These are phyloP conservation scores for Macrotis lagotis DNA, from an alignment of 2,113 vertebrate species.

Conservation along the genomic window DNA sequence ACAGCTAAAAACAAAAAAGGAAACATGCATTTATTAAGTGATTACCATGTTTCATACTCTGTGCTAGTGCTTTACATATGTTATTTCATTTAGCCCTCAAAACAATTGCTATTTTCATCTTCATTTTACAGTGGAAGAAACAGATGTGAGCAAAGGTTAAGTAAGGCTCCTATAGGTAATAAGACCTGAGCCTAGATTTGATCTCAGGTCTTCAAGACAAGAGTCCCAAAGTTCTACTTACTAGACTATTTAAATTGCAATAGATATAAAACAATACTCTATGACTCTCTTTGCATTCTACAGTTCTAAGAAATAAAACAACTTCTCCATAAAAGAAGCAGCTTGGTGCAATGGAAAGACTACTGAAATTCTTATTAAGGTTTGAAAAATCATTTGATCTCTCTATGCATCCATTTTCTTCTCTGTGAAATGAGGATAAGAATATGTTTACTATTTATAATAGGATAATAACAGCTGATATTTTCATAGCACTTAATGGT, in stretches of 20 bases:
- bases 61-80: too few relatives aligned
- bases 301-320: not conserved
- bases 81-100: not conserved
- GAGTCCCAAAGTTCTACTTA: not conserved
- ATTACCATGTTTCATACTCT: not conserved
- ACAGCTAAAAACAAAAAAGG: not conserved
- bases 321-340: not conserved
- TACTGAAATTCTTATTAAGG: not conserved
- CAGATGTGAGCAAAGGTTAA: not conserved
- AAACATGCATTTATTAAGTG: not conserved
- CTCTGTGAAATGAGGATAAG: conserved; percentile 23
- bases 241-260: not conserved
- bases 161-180: not conserved
- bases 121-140: not conserved
- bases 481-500: not conserved
- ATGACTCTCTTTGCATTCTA: not conserved
- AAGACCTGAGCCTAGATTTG: not conserved
- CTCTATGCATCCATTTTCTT: not conserved
- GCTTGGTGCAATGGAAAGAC: not conserved
- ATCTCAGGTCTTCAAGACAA: not conserved
- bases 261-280: not conserved
- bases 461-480: not conserved
- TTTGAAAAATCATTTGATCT: not conserved
- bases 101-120: not conserved
- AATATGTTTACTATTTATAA: conserved; percentile 3